Evolutionary conservation across 2,888 invertebrate genomes (phyloP).

Genomic region (Luperina testacea): DNA sequence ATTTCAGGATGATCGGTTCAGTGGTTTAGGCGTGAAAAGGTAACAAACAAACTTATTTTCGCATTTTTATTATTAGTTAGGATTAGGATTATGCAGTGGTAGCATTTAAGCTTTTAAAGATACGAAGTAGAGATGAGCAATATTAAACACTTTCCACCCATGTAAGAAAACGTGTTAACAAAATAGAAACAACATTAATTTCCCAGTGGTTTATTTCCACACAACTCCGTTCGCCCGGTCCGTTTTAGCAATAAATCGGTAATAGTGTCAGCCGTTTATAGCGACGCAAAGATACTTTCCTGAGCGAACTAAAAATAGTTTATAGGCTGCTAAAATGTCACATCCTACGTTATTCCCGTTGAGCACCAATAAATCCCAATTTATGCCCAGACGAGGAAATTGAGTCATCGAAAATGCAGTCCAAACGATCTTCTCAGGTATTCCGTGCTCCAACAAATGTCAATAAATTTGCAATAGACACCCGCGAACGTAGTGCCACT

Average conservation of each 20-base stretch:
- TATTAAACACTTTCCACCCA: background rate
- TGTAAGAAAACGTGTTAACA: background rate
- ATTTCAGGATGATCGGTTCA: too few species aligned
- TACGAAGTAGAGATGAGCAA: background rate
- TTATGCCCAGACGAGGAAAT: constrained; percentile 39
- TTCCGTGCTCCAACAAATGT: constrained; percentile 46
- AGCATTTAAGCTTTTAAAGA: background rate
- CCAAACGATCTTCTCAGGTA: constrained; percentile 51
- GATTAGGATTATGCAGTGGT: background rate
- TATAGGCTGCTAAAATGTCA: constrained; percentile 16
- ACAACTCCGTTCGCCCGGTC: background rate
- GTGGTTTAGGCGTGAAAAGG: too few species aligned
- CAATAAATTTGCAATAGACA: constrained; percentile 63
- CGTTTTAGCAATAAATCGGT: background rate
- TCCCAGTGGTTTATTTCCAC: constrained; percentile 1
- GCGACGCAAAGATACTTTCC: background rate
- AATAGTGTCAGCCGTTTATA: constrained; percentile 14
- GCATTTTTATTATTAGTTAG: too few species aligned
- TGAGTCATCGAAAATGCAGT: constrained; percentile 55
- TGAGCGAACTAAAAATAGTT: background rate
- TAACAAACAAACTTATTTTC: too few species aligned
- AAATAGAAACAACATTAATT: background rate
- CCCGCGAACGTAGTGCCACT: constrained; percentile 54
- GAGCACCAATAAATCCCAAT: constrained; percentile 41
- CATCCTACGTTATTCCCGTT: constrained; percentile 3